These are phyloP conservation scores for Stylophora pistillata DNA, from an alignment of 64 coral and sea anemone genomes.

Conservation along the genomic window DNA sequence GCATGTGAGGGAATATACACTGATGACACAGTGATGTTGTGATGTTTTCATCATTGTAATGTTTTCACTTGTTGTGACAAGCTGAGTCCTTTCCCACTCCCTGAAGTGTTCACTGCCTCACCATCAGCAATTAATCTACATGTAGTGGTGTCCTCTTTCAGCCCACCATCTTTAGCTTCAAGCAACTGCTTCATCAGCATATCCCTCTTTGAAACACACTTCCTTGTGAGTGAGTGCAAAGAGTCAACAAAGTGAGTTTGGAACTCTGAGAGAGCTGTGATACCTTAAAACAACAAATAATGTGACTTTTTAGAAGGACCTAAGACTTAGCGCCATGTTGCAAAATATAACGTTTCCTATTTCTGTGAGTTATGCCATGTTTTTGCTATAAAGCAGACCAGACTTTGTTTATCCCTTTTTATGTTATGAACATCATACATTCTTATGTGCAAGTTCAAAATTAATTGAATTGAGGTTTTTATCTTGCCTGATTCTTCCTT, in stretches of 20 bases:
- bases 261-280: slow-evolving; percentile 45
- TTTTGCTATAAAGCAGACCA: not conserved
- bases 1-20: too few species aligned
- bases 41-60: not conserved
- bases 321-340: not conserved
- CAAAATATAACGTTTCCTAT: too few species aligned
- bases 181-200: slow-evolving; percentile 35
- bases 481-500: slow-evolving; percentile 10
- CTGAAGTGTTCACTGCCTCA: not conserved
- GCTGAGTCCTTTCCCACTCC: not conserved
- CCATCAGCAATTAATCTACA: not conserved
- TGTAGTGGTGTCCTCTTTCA: not conserved
- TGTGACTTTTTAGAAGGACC: not conserved
- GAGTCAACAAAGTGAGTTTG: slow-evolving; percentile 31
- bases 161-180: slow-evolving; percentile 34
- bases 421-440: not conserved
- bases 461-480: not conserved
- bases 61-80: not conserved
- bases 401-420: not conserved
- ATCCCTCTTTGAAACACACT: slow-evolving; percentile 48
- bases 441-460: too few species aligned
- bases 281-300: not conserved
- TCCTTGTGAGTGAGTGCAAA: slow-evolving; percentile 29
- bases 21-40: too few species aligned
- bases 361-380: too few species aligned